Evolutionary conservation across 2,113 vertebrate genomes (phyloP).

Genomic region (Eptesicus fuscus): DNA sequence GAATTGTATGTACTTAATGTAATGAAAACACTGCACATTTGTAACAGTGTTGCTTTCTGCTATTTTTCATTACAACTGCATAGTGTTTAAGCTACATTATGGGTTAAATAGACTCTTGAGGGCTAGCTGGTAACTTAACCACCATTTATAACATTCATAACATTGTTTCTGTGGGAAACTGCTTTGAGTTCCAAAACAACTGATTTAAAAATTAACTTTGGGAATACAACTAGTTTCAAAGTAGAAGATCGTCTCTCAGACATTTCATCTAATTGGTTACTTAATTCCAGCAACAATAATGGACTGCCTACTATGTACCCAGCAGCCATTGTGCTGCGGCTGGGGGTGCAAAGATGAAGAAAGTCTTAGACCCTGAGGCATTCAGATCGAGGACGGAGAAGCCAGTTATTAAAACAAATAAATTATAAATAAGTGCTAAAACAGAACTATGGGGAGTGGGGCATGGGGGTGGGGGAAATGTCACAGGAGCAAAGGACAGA

Average conservation of each 20-base stretch:
- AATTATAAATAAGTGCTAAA: conserved; percentile 28
- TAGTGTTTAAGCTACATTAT: conserved; percentile 57
- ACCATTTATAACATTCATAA: conserved; percentile 64
- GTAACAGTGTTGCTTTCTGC: conserved; percentile 49
- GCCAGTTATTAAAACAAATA: conserved; percentile 33
- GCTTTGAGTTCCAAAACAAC: conserved; percentile 62
- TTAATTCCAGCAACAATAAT: conserved; percentile 44
- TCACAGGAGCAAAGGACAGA: background rate
- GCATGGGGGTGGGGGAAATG: background rate
- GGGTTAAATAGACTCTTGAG: conserved; percentile 71
- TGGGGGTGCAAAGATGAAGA: background rate
- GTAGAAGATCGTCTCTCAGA: conserved; percentile 27
- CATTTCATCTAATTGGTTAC: conserved; percentile 73
- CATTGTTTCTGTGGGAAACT: conserved; percentile 65
- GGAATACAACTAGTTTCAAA: conserved; percentile 58
- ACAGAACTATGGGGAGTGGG: background rate
- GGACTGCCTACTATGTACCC: background rate
- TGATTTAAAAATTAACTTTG: conserved; percentile 72
- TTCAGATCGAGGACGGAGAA: conserved; percentile 2
- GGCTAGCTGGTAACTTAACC: conserved; percentile 63
- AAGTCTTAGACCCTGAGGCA: background rate
- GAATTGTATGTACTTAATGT: conserved; percentile 67
- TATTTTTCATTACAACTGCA: conserved; percentile 67
- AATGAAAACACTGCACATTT: conserved; percentile 60
- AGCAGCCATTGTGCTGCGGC: background rate